Conservation (phyloP, 2,888 invertebrate genomes). For the Trachelus tabidus region DNA sequence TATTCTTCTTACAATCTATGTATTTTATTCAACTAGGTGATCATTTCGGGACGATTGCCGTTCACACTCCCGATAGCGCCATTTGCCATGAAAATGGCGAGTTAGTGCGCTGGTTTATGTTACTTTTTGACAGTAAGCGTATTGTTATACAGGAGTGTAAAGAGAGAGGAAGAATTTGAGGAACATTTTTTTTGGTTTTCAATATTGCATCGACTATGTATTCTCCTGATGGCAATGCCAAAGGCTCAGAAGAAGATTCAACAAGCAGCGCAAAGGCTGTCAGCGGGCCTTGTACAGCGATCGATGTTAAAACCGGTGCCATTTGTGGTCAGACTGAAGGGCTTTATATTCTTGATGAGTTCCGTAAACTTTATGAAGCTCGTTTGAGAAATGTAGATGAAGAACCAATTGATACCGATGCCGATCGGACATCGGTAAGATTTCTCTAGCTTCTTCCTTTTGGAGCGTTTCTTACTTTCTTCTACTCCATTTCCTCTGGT, state of each 20-base stretch:
- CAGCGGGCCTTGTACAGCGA: constrained; percentile 28
- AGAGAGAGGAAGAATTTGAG: constrained; percentile 15
- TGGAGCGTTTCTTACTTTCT: not conserved
- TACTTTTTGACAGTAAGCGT: constrained; percentile 24
- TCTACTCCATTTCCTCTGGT: not conserved
- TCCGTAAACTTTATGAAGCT: constrained; percentile 73
- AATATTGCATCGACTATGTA: constrained; percentile 26
- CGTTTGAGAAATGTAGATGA: constrained; percentile 71
- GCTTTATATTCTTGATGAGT: constrained; percentile 69
- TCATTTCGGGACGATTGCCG: not conserved
- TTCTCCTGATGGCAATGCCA: constrained; percentile 9
- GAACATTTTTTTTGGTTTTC: not conserved
- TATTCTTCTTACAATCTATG: not conserved
- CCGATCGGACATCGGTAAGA: constrained; percentile 44
- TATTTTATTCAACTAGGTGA: not conserved
- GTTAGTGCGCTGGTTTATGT: constrained; percentile 29
- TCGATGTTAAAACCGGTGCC: constrained; percentile 37
- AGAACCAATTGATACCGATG: constrained; percentile 35
- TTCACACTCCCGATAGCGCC: not conserved
- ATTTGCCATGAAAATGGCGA: constrained; percentile 32
- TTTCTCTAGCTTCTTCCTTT: not conserved
- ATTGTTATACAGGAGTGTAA: constrained; percentile 29
- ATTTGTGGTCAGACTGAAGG: constrained; percentile 47
- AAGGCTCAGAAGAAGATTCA: not conserved
- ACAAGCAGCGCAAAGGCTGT: not conserved